A percentile compares a stretch with the other conserved stretches of the same genome.
phyloP scores from a whole-genome alignment of 2,113 vertebrate species.

The Strix uralensis region DNA sequence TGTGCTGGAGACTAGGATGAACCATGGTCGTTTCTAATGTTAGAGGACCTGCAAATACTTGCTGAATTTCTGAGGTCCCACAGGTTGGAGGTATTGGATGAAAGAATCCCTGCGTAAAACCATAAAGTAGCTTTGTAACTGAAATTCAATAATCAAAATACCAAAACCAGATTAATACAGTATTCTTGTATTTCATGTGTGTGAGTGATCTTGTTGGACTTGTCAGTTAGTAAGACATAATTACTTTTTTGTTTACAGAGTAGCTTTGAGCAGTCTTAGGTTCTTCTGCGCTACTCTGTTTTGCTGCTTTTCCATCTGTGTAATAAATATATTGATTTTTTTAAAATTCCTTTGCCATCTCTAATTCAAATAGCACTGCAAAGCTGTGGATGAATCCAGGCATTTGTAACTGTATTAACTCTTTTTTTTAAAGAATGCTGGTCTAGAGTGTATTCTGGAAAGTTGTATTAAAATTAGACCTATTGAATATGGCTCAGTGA shows the following conservation, averaged over 20 bases:
- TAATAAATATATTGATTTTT: not conserved
- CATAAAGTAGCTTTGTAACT: not conserved
- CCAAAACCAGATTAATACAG: not conserved
- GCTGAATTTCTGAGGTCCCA: not conserved
- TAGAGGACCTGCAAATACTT: not conserved
- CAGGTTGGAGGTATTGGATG: not conserved
- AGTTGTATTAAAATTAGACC: not conserved
- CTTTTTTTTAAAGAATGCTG: not conserved
- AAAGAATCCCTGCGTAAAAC: not conserved
- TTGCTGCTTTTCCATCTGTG: not conserved
- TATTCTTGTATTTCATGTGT: not conserved
- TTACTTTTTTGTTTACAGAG: not conserved
- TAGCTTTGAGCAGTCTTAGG: not conserved
- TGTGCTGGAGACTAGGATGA: not conserved
- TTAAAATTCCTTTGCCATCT: not conserved
- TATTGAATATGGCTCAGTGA: not conserved
- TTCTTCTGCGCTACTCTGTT: not conserved
- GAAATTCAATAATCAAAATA: not conserved
- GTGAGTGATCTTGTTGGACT: not conserved
- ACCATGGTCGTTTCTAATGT: not conserved
- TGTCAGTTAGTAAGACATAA: not conserved
- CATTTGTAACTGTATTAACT: not conserved
- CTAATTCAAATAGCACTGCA: not conserved
- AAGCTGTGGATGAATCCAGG: not conserved
- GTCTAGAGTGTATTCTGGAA: not conserved